Conservation (phyloP, 1,140 invertebrate species). For the Brachionus asplanchnoidis region DNA sequence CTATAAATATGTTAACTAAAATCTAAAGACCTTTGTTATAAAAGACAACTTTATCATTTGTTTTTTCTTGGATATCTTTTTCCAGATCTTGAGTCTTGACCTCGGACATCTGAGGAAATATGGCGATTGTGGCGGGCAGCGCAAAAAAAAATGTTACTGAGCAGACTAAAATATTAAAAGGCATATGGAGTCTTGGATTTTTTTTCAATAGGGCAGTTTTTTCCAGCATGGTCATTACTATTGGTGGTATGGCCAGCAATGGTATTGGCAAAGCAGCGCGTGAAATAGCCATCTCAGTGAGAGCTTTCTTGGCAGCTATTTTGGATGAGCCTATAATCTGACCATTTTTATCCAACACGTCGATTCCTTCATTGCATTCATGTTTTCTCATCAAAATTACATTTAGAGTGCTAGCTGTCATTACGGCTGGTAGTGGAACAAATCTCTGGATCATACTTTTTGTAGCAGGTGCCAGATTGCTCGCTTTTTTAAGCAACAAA, state of each 20-base stretch:
- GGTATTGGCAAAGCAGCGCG: slow-evolving; percentile 56
- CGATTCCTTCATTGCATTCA: slow-evolving; percentile 59
- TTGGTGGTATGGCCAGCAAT: slow-evolving; percentile 55
- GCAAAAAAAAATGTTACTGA: slow-evolving; percentile 55
- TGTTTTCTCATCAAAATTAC: slow-evolving; percentile 60
- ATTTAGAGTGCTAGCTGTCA: slow-evolving; percentile 58
- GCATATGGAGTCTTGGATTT: slow-evolving; percentile 52
- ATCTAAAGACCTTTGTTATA: slow-evolving; percentile 55
- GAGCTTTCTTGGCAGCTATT: slow-evolving; percentile 58
- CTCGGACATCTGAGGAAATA: slow-evolving; percentile 56
- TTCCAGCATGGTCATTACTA: slow-evolving; percentile 55
- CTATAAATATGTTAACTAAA: neutral
- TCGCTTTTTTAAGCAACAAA: slow-evolving; percentile 54
- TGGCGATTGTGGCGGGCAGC: slow-evolving; percentile 55
- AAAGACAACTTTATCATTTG: slow-evolving; percentile 46
- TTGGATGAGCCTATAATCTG: slow-evolving; percentile 59
- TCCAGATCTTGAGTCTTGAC: slow-evolving; percentile 51
- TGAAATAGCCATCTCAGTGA: slow-evolving; percentile 55
- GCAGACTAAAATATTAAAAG: slow-evolving; percentile 53
- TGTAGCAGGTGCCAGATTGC: slow-evolving; percentile 52
- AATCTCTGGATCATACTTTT: slow-evolving; percentile 59
- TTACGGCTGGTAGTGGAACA: slow-evolving; percentile 60
- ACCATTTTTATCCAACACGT: slow-evolving; percentile 56
- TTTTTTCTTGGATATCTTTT: slow-evolving; percentile 50
- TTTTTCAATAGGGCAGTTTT: slow-evolving; percentile 51